These are phyloP conservation scores for Parauchenoglanis ngamensis DNA, from an alignment of 2,797 vertebrate species.

Conservation along the genomic window DNA sequence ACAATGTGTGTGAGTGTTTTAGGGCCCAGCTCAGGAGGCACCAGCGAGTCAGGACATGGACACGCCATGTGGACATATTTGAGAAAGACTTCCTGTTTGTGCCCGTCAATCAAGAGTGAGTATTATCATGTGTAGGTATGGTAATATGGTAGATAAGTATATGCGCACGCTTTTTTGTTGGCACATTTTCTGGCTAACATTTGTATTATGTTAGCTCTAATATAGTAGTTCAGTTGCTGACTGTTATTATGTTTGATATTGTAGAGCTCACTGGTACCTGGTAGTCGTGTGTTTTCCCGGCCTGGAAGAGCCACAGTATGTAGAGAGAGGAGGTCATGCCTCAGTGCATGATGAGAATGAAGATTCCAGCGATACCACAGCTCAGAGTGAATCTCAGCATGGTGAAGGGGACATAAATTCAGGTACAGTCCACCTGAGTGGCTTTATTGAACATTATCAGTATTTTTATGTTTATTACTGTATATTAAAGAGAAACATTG, in stretches of 20 bases:
- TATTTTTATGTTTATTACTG: neutral
- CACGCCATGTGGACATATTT: conserved; percentile 95
- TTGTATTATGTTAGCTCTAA: neutral
- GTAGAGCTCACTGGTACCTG: conserved; percentile 94
- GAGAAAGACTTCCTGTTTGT: conserved; percentile 97
- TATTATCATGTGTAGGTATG: neutral
- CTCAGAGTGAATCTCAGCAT: conserved; percentile 31
- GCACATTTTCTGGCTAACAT: neutral
- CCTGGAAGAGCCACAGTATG: conserved; percentile 76
- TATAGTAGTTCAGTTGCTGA: neutral
- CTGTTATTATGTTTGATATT: conserved; percentile 21
- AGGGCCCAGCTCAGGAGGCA: conserved; percentile 86
- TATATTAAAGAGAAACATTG: neutral
- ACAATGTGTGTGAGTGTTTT: conserved; percentile 1
- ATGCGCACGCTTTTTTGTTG: neutral
- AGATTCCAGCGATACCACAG: conserved; percentile 4
- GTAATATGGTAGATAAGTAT: neutral
- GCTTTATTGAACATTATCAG: neutral
- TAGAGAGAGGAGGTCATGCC: conserved; percentile 60
- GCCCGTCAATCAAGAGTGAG: conserved; percentile 98
- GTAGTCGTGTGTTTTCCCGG: conserved; percentile 95
- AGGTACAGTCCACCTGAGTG: conserved; percentile 17
- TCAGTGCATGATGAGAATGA: conserved; percentile 10
- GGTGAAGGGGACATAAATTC: conserved; percentile 40
- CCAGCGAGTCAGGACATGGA: conserved; percentile 94